Conservation (phyloP, 2,113 vertebrate species). For the Brachyistius frenatus region DNA sequence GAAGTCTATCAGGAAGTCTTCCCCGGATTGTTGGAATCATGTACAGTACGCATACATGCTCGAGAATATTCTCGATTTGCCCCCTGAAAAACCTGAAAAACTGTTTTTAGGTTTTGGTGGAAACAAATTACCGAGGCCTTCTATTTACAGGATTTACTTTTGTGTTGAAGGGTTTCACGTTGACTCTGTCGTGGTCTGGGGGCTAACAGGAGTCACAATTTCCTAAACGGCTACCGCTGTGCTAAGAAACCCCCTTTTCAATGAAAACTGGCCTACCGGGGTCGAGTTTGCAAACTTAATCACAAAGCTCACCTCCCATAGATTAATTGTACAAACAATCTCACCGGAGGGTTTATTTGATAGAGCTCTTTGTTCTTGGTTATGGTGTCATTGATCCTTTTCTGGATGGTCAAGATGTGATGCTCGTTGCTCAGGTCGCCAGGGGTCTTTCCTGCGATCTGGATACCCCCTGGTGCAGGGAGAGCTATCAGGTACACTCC, state of each 20-base stretch:
- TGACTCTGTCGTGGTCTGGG: background rate
- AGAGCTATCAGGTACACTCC: slow-evolving; percentile 94
- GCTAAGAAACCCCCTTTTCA: background rate
- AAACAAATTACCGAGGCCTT: too few relatives aligned
- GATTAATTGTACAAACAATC: slow-evolving; percentile 52
- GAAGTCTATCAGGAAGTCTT: too few relatives aligned
- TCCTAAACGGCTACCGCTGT: background rate
- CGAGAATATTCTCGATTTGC: too few relatives aligned
- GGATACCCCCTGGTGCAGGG: slow-evolving; percentile 94
- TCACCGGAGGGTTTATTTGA: slow-evolving; percentile 94
- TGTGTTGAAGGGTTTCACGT: too few relatives aligned
- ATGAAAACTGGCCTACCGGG: background rate
- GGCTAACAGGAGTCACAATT: background rate
- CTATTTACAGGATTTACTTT: too few relatives aligned
- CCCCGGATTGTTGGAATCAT: too few relatives aligned
- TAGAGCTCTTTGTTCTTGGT: slow-evolving; percentile 95
- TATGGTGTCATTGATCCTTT: slow-evolving; percentile 97
- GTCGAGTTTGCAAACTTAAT: background rate
- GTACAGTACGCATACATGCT: too few relatives aligned
- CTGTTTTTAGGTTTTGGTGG: too few relatives aligned
- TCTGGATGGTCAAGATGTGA: slow-evolving; percentile 94
- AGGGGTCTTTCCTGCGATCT: slow-evolving; percentile 95
- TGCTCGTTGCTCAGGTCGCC: slow-evolving; percentile 93
- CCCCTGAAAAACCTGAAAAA: too few relatives aligned
- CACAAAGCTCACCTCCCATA: slow-evolving; percentile 1